Evolutionary conservation across 2,113 vertebrate species (phyloP), one percentile per base, ranked within the genome.

Genomic region (Sylvia atricapilla): DNA sequence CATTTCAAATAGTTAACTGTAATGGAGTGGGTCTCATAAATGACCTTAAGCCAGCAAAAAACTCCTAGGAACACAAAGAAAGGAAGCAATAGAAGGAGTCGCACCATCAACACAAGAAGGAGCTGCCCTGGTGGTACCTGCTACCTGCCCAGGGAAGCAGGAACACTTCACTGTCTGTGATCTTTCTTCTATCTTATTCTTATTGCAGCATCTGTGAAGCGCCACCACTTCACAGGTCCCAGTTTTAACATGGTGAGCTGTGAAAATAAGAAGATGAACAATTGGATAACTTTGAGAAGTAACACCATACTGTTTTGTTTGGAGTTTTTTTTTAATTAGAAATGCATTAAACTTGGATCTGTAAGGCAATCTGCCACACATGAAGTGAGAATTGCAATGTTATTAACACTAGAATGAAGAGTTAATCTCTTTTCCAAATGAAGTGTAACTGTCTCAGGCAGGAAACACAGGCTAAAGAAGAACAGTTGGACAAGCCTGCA

Each of bases 91-190:
- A 86, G 68, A 97, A 96, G 79, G 88, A 86, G 70, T 93, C 98
- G 43, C 98, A 99, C 99, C 99, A 95, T 99, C 99, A 83, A 99
- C 99, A 94, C 99, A 99, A 46, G 99, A 99, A 15, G 99, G 99
- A 84, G 98, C 98, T 20, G 99, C 99, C 79, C 99, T 97, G 21
- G 99, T 99, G 89, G 99, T 99, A 95, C 99, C 99, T 22, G 99
- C 99, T 97, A 99, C 99, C 98, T 99, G 99, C 68, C 99, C 99
- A 0, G 99, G 99, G 85, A 99, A 99, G 96, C 99, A 99, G 97
- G 99, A 99, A 90, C 99, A 99, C 98, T 99, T 99, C 93, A 99
- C 99, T 0, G 99, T 99, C 97, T 99, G 99, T 41, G 99, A 99
- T 41, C 99, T 98, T 91, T 99, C 99, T 98, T 99, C 99, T 95